These are phyloP conservation scores for Eclectus roratus DNA, from an alignment of 2,113 vertebrate genomes.

Conservation along the genomic window DNA sequence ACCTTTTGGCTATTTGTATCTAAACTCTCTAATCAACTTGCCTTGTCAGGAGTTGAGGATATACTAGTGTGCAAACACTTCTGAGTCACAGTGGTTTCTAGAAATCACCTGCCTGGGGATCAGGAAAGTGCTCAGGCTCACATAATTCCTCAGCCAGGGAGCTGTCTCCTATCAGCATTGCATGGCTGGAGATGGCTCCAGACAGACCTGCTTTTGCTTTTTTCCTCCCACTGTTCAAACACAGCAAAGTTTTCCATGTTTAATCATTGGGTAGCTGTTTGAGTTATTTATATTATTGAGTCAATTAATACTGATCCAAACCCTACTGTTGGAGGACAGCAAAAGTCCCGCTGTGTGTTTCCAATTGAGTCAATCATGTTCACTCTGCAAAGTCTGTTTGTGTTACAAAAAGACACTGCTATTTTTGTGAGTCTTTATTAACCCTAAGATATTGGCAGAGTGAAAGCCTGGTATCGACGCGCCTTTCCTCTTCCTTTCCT, in stretches of 20 bases:
- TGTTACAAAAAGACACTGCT: neutral
- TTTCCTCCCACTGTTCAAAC: fast-evolving
- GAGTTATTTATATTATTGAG: too few species aligned
- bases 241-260: neutral
- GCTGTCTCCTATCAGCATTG: neutral
- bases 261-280: neutral
- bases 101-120: neutral
- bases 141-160: neutral
- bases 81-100: neutral
- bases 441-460: neutral
- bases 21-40: neutral
- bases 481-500: neutral
- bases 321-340: neutral
- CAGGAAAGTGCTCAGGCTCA: neutral
- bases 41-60: neutral
- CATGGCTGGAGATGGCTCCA: neutral
- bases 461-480: neutral
- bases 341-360: neutral
- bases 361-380: neutral
- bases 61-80: neutral
- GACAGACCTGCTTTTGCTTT: neutral
- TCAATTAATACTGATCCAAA: neutral
- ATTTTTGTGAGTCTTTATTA: neutral
- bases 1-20: neutral
- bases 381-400: neutral